Base-by-base conservation (phyloP, 2,888 invertebrate species). In the Eupithecia centaureata region DNA sequence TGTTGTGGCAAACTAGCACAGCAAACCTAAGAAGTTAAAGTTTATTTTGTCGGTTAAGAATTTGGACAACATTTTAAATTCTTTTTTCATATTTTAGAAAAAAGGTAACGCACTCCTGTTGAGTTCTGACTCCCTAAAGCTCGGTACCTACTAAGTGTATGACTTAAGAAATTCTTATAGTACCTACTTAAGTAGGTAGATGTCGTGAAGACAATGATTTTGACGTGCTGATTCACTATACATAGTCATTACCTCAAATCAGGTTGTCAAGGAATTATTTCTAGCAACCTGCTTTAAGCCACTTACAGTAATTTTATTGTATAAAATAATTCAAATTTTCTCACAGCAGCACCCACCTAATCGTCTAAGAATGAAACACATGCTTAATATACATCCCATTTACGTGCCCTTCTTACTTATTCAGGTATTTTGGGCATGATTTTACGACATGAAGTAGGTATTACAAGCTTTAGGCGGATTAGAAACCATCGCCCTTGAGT, bases 371-470 rank as follows among this genome's bases (percentile, higher is more conserved):
- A 47, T 57, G 22, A 22, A 32, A 32, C 57, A 18, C 57, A 57
- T 56, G 30, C 56, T 10, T 65, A 63, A 65, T 65, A 56, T 61
- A 25, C 28, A 59, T 65, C 69, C 60, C 51, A 58, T 63, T 54
- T 66, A 66, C 69, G 69, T 65, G 69, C 69, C 65, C 65, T 65
- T 63, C 56, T 12, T 54, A 56, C 35, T 56, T 60, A 56, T 63
- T 63, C 59, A 32, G 60, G 63, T 61, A 66, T 66, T 69, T 66
- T 10, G 28, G 60, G 56, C 54, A 56, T 33, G 59, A 63, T 65
- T 70, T 66, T 51, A 70, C 63, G 63, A 60, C 65, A 61, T 65
- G 65, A 57, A 52, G 62, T 38, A 35, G 56, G 59, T 54, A 60
- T 70, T 70, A 67, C 59, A 59, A 58, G 67, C 64, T 70, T 25